Evolutionary conservation across 2,888 invertebrate species (phyloP).

Genomic region (Sacculina carcini): DNA sequence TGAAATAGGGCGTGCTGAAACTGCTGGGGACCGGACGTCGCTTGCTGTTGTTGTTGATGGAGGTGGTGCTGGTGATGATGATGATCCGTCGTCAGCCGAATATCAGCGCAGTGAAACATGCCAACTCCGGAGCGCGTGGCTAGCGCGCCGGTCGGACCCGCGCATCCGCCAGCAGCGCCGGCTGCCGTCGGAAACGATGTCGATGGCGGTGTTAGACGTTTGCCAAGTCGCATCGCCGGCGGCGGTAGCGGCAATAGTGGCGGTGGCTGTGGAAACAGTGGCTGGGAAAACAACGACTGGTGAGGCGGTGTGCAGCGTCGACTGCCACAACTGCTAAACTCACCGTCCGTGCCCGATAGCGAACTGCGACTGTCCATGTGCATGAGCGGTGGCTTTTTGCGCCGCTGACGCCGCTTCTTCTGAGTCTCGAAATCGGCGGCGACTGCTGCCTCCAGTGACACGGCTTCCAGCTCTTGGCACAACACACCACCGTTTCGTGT

Average conservation of each 20-base stretch:
- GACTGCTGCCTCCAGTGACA: no score
- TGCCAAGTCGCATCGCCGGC: no score
- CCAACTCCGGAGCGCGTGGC: no score
- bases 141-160: no score
- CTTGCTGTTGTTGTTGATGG: neutral
- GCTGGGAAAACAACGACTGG: neutral
- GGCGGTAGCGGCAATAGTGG: no score
- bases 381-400: neutral
- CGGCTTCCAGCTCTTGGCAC: neutral
- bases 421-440: neutral
- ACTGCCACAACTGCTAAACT: neutral
- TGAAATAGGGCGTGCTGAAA: neutral
- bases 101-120: no score
- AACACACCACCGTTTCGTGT: no score
- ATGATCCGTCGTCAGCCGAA: no score
- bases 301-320: neutral
- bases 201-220: no score
- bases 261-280: neutral
- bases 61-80: neutral
- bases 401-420: conserved; percentile 3
- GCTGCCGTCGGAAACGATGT: no score
- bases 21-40: neutral
- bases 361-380: neutral
- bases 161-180: conserved; percentile 16
- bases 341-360: neutral